Evolutionary conservation across 2,888 invertebrate species (phyloP), one percentile per base, ranked within the genome.

Genomic region (Eledona agricola): DNA sequence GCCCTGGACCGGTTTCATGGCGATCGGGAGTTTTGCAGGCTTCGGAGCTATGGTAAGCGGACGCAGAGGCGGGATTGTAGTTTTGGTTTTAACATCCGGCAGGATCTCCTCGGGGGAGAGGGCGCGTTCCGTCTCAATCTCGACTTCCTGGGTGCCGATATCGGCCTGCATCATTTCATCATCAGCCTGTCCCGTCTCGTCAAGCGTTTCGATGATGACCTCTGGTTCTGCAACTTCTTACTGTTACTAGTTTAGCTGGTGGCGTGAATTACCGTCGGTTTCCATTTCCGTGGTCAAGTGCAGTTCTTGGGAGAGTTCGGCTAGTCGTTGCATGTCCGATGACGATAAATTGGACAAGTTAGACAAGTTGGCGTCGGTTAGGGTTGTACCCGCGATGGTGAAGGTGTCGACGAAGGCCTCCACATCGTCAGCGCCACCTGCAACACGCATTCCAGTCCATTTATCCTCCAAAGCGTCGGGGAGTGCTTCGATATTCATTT

Each of bases 1-100:
- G 1, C 74, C 63, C 0, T 66, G 50, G 9, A 72, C 63, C 3
- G 74, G 70, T 60, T 76, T 75, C 16, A 76, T 62, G 11, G 75
- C 58, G 13, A 76, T 65, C 3, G 75, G 75, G 12, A 75, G 60
- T 60, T 71, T 71, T 5, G 69, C 53, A 23, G 72, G 69, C 58
- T 73, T 65, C 15, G 73, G 75, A 19, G 73, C 72, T n/a, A 74
- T 70, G 5, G 69, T 71, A 16, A 72, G 53, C 2, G 53, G 76
- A 46, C 59, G 64, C 60, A 62, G 58, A 19, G 81, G 60, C 68
- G 78, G 58, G 2, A 58, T 45, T 16, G 55, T 34, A 2, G 59
- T 45, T 45, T 56, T 67, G 5, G 57, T 59, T 56, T 67, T 71
- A 6, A 64, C 54, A 45, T 71, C 71, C 3, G 67, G 68, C 13